Percentiles rank a stretch among this genome's conserved stretches.
Conservation (phyloP, 2,888 invertebrate genomes). For the Rhagonycha lutea region DNA sequence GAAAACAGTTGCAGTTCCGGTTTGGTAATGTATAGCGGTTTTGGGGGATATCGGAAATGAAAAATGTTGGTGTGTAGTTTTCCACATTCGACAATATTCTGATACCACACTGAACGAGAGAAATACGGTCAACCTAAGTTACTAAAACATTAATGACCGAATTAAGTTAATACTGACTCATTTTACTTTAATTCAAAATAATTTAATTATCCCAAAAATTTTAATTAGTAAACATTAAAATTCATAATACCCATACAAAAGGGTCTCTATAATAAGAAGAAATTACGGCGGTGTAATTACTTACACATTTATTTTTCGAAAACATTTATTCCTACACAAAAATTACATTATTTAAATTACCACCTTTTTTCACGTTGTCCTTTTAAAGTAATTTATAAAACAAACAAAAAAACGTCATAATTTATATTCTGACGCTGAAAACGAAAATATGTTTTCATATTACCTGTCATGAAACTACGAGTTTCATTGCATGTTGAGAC, state of each 20-base stretch:
- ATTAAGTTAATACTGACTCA: background rate
- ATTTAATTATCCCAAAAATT: background rate
- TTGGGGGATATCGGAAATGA: conserved; percentile 4
- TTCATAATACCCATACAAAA: background rate
- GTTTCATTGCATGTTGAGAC: too few relatives aligned
- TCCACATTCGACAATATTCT: background rate
- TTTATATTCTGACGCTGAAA: background rate
- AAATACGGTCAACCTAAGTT: background rate
- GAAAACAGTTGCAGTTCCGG: background rate
- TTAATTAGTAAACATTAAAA: background rate
- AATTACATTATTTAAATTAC: background rate
- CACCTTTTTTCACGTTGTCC: background rate
- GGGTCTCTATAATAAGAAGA: background rate
- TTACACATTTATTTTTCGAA: background rate
- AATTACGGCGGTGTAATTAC: background rate
- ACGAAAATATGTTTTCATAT: background rate
- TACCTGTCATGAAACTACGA: too few relatives aligned
- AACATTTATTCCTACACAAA: background rate
- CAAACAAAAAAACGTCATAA: background rate
- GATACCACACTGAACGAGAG: background rate
- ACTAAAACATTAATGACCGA: background rate
- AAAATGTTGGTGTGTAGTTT: background rate
- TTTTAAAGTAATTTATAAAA: background rate
- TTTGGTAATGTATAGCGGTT: conserved; percentile 3
- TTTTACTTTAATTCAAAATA: background rate